Conservation (phyloP, 2,797 vertebrate species). For the Coregonus suidteri region DNA sequence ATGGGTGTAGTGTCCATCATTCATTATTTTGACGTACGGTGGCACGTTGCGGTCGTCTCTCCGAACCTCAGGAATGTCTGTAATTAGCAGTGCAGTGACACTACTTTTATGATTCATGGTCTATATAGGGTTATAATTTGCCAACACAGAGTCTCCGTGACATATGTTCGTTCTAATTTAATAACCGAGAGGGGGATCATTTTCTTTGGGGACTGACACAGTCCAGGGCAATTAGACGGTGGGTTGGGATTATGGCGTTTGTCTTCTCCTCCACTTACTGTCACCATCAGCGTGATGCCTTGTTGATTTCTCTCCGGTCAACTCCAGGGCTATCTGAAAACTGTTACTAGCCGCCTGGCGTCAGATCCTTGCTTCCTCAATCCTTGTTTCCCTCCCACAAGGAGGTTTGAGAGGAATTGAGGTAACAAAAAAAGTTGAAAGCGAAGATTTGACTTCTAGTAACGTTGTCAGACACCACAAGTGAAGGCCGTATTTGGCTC, state of each 20-base stretch:
- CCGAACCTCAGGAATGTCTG: slow-evolving; percentile 9
- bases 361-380: background rate
- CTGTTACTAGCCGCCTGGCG: background rate
- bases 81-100: slow-evolving; percentile 26
- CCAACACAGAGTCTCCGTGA: slow-evolving; percentile 13
- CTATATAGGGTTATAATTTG: slow-evolving; percentile 25
- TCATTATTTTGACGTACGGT: slow-evolving; percentile 18
- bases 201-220: slow-evolving; percentile 22
- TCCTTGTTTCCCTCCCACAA: background rate
- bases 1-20: background rate
- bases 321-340: background rate
- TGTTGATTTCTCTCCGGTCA: background rate
- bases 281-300: background rate
- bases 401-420: background rate
- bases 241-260: background rate
- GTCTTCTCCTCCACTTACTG: background rate
- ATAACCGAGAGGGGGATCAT: slow-evolving; percentile 22
- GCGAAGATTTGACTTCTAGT: background rate
- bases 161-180: slow-evolving; percentile 38
- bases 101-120: slow-evolving; percentile 24
- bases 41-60: background rate
- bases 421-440: background rate
- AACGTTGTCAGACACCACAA: background rate
- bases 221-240: slow-evolving; percentile 26
- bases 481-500: background rate